Base-by-base conservation (phyloP, 2,888 invertebrate genomes). In the Caenorhabditis afra region DNA sequence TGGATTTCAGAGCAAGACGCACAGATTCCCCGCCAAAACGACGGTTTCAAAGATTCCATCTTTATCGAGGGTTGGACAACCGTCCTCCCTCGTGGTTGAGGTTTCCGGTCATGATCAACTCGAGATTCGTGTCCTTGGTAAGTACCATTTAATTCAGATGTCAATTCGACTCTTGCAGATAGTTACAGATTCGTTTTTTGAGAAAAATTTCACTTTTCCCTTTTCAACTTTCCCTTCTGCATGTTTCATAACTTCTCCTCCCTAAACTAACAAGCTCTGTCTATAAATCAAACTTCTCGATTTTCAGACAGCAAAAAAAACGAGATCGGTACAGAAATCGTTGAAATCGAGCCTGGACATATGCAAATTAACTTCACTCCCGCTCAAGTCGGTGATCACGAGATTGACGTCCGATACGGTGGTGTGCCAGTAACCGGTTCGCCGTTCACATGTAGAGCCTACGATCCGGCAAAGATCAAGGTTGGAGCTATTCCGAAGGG, bases 361-460 rank as follows among this genome's bases (percentile, higher is more conserved):
- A 82, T 87, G 79, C 84, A 88, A 70, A 84, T 96, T 3, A 95
- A 97, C 91, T 97, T 97, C 91, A 94, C 94, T 79, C 96, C 97
- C 12, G 92, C 94, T 86, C 94, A 95, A 58, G 96, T 96, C 77
- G 92, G 92, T 41, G 97, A 97, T 67, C 91, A 92, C 86, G 88
- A 84, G 22, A 90, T 92, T 55, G 86, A 89, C 20, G 89, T 92
- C 18, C 79, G 85, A 65, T 91, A 90, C 85, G 90, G 87, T 57
- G 91, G 90, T 23, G 84, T 83, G 18, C 90, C 90, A 23, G 89
- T 97, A 0, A 95, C 95, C 90, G 97, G 97, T 57, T 96, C 96
- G 90, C 98, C 98, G 14, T 97, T 97, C 91, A 92, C 96, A 35
- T 94, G 96, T 66, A 61, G 85, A 18, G 97, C 96, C 10, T 99